A percentile compares a stretch with the other conserved stretches of the same genome.
Evolutionary conservation across 2,113 vertebrate genomes (phyloP).

Genomic region (Pseudorectes ferrugineus): DNA sequence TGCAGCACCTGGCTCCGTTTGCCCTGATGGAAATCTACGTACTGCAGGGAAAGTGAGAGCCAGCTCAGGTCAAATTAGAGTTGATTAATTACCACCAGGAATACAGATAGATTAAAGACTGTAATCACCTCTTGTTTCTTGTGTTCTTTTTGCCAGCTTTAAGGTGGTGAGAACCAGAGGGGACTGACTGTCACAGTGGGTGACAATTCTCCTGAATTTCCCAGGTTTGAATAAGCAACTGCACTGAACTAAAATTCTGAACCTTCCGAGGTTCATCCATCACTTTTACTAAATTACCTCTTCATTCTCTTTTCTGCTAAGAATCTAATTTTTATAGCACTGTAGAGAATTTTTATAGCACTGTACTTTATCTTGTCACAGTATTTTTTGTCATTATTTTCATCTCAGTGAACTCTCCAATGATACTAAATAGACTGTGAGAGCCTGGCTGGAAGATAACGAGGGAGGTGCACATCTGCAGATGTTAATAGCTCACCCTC

Average conservation of each 20-base stretch:
- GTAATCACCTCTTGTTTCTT: background rate
- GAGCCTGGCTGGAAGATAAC: background rate
- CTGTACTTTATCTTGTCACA: constrained; percentile 67
- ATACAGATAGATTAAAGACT: background rate
- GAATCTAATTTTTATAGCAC: constrained; percentile 70
- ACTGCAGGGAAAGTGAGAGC: background rate
- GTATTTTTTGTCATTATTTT: constrained; percentile 68
- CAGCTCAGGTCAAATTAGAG: background rate
- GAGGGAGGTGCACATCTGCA: background rate
- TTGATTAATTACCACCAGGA: background rate
- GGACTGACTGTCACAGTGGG: background rate
- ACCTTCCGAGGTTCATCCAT: constrained; percentile 61
- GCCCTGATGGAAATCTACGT: background rate
- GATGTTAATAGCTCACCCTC: background rate
- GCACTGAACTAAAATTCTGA: constrained; percentile 35
- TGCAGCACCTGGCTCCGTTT: background rate
- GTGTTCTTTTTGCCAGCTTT: background rate
- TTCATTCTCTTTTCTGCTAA: constrained; percentile 66
- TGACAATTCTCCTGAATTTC: background rate
- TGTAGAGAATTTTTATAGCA: constrained; percentile 70
- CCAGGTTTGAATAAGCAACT: background rate
- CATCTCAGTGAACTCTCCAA: constrained; percentile 18
- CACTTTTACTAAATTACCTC: constrained; percentile 67
- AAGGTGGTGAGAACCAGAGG: background rate
- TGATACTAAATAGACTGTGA: constrained; percentile 28